Conservation (phyloP, 2,888 invertebrate genomes). For the Dimorphilus gyrociliatus region DNA sequence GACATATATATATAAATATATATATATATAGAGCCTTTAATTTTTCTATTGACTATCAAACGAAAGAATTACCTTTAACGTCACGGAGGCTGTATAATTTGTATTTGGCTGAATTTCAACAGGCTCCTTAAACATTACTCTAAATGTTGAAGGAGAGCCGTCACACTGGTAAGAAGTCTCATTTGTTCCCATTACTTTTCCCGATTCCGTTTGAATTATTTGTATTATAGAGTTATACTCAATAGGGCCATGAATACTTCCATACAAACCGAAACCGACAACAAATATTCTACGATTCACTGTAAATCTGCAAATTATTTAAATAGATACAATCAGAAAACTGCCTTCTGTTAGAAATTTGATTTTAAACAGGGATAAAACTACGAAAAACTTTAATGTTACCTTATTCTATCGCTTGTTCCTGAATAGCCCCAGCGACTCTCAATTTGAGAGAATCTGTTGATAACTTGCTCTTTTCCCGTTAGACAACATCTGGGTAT, state of each 20-base stretch:
- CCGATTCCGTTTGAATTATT: slow-evolving; percentile 57
- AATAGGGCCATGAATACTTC: slow-evolving; percentile 56
- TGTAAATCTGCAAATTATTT: slow-evolving; percentile 52
- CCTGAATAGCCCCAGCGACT: slow-evolving; percentile 70
- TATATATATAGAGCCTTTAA: neutral
- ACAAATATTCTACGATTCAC: slow-evolving; percentile 64
- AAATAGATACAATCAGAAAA: too few species aligned
- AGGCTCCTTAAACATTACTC: slow-evolving; percentile 66
- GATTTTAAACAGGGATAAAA: neutral
- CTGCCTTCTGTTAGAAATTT: neutral
- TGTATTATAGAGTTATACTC: slow-evolving; percentile 47
- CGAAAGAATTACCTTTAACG: slow-evolving; percentile 52
- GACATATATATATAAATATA: too few species aligned
- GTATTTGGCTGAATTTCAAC: slow-evolving; percentile 61
- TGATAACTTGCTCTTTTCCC: slow-evolving; percentile 58
- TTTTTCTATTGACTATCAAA: too few species aligned
- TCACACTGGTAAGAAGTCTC: slow-evolving; percentile 61
- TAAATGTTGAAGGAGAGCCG: slow-evolving; percentile 57
- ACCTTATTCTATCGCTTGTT: slow-evolving; percentile 60
- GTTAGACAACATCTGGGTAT: slow-evolving; percentile 57
- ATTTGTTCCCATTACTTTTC: slow-evolving; percentile 55
- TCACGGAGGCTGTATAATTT: slow-evolving; percentile 62
- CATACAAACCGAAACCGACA: slow-evolving; percentile 67
- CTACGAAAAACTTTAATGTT: slow-evolving; percentile 7
- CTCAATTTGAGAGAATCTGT: slow-evolving; percentile 57